Evolutionary conservation across 1,140 invertebrate species (phyloP).

Genomic region (Laupala kohalensis): DNA sequence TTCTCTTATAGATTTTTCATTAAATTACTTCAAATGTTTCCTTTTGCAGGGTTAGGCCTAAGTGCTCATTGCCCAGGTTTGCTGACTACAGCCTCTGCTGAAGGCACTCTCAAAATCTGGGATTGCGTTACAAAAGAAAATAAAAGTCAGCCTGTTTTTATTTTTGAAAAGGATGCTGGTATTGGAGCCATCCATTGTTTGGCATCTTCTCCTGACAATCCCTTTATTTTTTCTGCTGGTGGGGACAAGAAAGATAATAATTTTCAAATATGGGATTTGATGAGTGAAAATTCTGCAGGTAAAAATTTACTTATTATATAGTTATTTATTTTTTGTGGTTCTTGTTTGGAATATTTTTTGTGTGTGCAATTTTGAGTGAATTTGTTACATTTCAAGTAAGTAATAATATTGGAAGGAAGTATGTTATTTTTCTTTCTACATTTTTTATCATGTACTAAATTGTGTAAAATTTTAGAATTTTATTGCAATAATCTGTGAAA

Average conservation of each 20-base stretch:
- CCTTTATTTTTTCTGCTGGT: constrained; percentile 63
- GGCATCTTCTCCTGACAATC: constrained; percentile 61
- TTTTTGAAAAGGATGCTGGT: constrained; percentile 44
- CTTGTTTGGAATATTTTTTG: too few relatives aligned
- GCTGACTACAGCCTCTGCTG: constrained; percentile 55
- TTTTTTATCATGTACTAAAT: too few relatives aligned
- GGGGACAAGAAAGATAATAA: constrained; percentile 71
- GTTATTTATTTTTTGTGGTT: too few relatives aligned
- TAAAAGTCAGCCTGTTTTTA: constrained; percentile 25
- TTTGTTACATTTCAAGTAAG: too few relatives aligned
- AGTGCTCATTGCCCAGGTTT: constrained; percentile 52
- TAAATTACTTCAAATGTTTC: too few relatives aligned
- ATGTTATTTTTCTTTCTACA: too few relatives aligned
- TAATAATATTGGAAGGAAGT: too few relatives aligned
- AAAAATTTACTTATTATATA: too few relatives aligned
- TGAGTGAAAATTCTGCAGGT: constrained; percentile 46
- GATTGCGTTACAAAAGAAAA: constrained; percentile 33
- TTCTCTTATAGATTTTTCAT: too few relatives aligned
- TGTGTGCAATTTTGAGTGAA: too few relatives aligned
- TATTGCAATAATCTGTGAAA: too few relatives aligned
- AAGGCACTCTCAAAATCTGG: constrained; percentile 68
- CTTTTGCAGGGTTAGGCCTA: constrained; percentile 44
- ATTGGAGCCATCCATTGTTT: constrained; percentile 62
- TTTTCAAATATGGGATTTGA: constrained; percentile 62
- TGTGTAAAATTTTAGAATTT: too few relatives aligned